These are phyloP conservation scores for Harpagoxenus sublaevis DNA, from an alignment of 2,888 invertebrate genomes.

Conservation along the genomic window DNA sequence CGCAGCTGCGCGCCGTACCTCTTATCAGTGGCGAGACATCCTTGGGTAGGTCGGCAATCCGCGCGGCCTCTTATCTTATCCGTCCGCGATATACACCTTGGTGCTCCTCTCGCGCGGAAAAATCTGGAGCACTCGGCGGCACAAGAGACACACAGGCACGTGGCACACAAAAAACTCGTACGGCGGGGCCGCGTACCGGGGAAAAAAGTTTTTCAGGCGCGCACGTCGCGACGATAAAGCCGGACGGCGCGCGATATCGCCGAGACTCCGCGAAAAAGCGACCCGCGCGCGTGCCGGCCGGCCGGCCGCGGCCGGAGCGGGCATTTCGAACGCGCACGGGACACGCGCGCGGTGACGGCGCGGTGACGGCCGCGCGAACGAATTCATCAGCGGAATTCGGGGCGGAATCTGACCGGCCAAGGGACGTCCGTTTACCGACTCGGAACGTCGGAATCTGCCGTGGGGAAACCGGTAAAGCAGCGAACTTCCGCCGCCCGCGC, in stretches of 20 bases:
- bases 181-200: neutral
- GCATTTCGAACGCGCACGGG: slow-evolving; percentile 58
- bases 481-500: neutral
- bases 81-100: slow-evolving; percentile 18
- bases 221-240: slow-evolving; percentile 42
- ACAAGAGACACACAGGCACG: neutral
- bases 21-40: slow-evolving; percentile 43
- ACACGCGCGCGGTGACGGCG: neutral
- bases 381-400: neutral
- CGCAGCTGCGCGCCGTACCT: slow-evolving; percentile 31
- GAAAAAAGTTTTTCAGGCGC: slow-evolving; percentile 61
- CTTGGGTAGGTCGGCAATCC: slow-evolving; percentile 5
- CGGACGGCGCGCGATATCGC: slow-evolving; percentile 58
- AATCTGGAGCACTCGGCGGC: slow-evolving; percentile 36
- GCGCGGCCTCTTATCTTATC: slow-evolving; percentile 41
- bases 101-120: neutral
- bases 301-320: slow-evolving; percentile 49
- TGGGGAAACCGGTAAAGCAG: neutral
- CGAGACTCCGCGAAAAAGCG: slow-evolving; percentile 63
- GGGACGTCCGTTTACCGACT: slow-evolving; percentile 1
- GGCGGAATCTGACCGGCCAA: slow-evolving; percentile 24
- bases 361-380: neutral
- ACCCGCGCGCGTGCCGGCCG: slow-evolving; percentile 58
- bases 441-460: too few species aligned
- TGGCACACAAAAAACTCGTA: neutral